These are phyloP conservation scores for Macrobrachium rosenbergii DNA, from an alignment of 1,140 invertebrate species.

Conservation along the genomic window DNA sequence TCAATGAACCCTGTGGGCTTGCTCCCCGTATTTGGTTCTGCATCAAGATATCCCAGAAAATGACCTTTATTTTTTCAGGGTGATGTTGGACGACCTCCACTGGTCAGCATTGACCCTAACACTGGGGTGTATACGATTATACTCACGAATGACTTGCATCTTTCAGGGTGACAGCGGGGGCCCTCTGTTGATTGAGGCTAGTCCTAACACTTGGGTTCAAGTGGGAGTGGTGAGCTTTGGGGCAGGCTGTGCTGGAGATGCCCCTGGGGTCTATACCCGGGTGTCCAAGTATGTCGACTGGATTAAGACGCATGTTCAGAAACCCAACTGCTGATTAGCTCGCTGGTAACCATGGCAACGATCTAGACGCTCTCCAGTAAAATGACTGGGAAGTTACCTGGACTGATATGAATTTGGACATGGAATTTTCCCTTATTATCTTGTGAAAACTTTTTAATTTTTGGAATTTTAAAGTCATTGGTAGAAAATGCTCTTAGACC, in stretches of 20 bases:
- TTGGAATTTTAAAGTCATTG: too few species aligned
- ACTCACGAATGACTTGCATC: too few species aligned
- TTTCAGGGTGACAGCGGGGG: constrained; percentile 18
- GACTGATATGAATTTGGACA: background rate
- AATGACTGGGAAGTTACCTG: background rate
- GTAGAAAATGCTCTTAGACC: too few species aligned
- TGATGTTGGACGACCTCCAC: too few species aligned
- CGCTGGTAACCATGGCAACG: background rate
- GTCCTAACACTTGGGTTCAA: background rate
- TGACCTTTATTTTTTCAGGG: too few species aligned
- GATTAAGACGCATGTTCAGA: background rate
- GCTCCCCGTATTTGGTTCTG: too few species aligned
- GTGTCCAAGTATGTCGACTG: background rate
- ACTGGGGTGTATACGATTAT: background rate
- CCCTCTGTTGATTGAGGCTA: background rate
- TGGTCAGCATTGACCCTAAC: background rate
- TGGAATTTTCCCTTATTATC: too few species aligned
- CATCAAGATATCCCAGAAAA: too few species aligned
- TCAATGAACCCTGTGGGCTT: too few species aligned
- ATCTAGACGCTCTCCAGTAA: too few species aligned
- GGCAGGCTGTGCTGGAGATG: background rate
- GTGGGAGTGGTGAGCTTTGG: constrained; percentile 15
- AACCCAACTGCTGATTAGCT: background rate
- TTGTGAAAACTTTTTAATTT: too few species aligned
- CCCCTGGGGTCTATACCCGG: background rate